phyloP scores from a whole-genome alignment of 2,113 vertebrate genomes.

The Trematocara marginatum region DNA sequence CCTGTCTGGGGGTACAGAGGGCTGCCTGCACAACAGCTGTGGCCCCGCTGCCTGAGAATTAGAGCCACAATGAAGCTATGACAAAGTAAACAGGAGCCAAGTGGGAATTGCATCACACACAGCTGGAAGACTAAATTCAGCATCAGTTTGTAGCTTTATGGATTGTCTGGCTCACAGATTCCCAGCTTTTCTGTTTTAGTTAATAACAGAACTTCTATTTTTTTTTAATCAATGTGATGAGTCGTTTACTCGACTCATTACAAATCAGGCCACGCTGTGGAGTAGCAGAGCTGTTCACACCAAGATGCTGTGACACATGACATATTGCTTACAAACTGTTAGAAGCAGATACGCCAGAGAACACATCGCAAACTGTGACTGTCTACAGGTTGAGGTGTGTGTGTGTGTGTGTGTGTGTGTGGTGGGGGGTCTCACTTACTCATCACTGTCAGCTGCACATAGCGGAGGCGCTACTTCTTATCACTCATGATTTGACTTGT shows the following conservation, averaged over 20 bases:
- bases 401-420: too few species aligned
- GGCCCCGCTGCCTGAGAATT: slow-evolving; percentile 89
- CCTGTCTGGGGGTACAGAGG: slow-evolving; percentile 91
- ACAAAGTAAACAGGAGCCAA: not conserved
- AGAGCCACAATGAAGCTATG: slow-evolving; percentile 38
- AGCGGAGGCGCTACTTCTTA: slow-evolving; percentile 36
- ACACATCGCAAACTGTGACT: slow-evolving; percentile 9
- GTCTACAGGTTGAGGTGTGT: not conserved
- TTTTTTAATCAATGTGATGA: not conserved
- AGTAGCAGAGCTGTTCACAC: slow-evolving; percentile 15
- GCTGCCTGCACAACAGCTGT: slow-evolving; percentile 98
- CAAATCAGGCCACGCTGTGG: slow-evolving; percentile 20
- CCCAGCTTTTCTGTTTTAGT: not conserved
- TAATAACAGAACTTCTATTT: not conserved
- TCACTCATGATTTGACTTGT: slow-evolving; percentile 35
- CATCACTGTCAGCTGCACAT: slow-evolving; percentile 12
- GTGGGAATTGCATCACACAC: not conserved
- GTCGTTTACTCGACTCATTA: not conserved
- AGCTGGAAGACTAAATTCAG: not conserved
- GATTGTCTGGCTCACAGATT: not conserved
- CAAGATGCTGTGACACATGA: slow-evolving; percentile 7
- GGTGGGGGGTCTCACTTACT: not conserved
- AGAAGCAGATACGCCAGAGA: slow-evolving; percentile 52
- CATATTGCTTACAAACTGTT: slow-evolving; percentile 37
- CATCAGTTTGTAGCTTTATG: not conserved